Evolutionary conservation across 2,797 vertebrate species (phyloP), one percentile per base, ranked within the genome.

Genomic region (Alca torda): DNA sequence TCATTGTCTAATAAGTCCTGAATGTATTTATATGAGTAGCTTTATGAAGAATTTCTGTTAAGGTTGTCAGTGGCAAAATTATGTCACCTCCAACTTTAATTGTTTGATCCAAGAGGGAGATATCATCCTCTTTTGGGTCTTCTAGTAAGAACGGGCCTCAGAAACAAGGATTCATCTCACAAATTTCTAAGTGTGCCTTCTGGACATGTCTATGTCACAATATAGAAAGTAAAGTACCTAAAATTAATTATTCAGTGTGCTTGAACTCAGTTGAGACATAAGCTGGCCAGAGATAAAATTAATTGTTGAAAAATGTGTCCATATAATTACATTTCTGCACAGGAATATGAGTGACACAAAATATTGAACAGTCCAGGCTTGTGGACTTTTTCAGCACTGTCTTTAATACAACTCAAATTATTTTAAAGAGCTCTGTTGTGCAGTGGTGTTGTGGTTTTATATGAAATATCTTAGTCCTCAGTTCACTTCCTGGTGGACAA

Each of bases 1-100:
- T 82, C 67, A 78, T 65, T 94, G 86, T 89, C 57, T 78, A 80
- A 87, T 69, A 91, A 69, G 87, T 74, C 17, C 78, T 92, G 39
- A 84, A 45, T 88, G 48, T 67, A 56, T 90, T 90, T 48, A 33
- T 69, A 82, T 79, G 35, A 90, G 41, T 57, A 85, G 16, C 31
- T 95, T 84, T 45, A 48, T 50, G 31, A 90, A 69, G 21, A 94
- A 75, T 69, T 94, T 93, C 16, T 84, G 6, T 68, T 63, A 26
- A 89, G 24, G 11, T 41, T 94, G 25, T 64, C 78, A 61, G 23
- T 70, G 50, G 24, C 25, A 83, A 80, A 87, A 85, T 88, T 72
- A 80, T 50, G 88, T 11, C 28, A 54, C 13, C 45, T 96, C 53
- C 56, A 91, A 30, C 39, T 93, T 87, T 75, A 84, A 45, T 54